phyloP scores from a whole-genome alignment of 2,888 invertebrate genomes.

The Amphipyra tragopoginis region DNA sequence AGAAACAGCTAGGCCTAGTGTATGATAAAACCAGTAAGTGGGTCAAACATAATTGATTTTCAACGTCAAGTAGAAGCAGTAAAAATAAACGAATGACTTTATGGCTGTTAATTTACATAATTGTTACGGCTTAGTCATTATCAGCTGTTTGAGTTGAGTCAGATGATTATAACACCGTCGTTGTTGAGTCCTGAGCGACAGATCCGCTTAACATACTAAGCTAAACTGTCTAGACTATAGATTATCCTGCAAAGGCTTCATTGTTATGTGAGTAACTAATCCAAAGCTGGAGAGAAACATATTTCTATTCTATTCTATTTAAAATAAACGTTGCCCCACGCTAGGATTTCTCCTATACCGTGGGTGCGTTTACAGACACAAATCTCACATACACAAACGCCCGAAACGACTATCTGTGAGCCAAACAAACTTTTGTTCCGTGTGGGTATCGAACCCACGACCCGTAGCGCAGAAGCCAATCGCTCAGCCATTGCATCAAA shows the following conservation, averaged over 20 bases:
- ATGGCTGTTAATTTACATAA: slow-evolving; percentile 35
- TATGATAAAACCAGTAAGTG: not conserved
- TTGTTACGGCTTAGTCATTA: slow-evolving; percentile 21
- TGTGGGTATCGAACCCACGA: too few species aligned
- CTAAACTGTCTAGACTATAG: slow-evolving; percentile 30
- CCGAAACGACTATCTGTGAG: too few species aligned
- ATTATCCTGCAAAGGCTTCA: slow-evolving; percentile 12
- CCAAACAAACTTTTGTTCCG: too few species aligned
- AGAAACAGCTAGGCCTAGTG: too few species aligned
- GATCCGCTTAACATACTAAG: slow-evolving; percentile 11
- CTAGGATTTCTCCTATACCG: too few species aligned
- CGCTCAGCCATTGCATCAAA: too few species aligned
- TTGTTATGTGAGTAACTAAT: slow-evolving; percentile 11
- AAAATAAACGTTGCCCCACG: too few species aligned
- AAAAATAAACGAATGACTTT: slow-evolving; percentile 14
- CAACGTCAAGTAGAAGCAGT: slow-evolving; percentile 15
- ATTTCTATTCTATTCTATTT: not conserved
- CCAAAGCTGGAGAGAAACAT: too few species aligned
- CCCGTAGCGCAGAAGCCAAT: too few species aligned
- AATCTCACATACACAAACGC: too few species aligned
- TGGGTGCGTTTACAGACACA: too few species aligned
- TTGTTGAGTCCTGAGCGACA: not conserved
- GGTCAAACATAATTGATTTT: slow-evolving; percentile 16
- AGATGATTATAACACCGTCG: slow-evolving; percentile 16
- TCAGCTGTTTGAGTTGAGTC: slow-evolving; percentile 23